Conservation (phyloP, 2,888 invertebrate species). For the Bellardia pandia region DNA sequence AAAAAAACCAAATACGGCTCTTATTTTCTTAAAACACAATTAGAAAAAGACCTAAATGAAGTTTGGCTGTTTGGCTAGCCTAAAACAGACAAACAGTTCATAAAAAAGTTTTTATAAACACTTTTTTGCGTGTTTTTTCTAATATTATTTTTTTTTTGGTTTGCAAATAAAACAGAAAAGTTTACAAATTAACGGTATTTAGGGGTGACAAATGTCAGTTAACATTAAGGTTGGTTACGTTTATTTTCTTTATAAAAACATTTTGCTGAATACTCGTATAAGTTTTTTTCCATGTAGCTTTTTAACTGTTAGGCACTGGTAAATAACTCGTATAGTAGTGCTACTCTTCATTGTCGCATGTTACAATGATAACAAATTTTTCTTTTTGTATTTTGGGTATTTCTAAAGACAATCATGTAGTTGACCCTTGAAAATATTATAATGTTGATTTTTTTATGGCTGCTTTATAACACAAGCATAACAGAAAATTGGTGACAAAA, state of each 20-base stretch:
- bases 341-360: slow-evolving; percentile 19
- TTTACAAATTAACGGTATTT: slow-evolving; percentile 72
- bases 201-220: slow-evolving; percentile 70
- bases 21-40: slow-evolving; percentile 50
- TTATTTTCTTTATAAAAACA: not conserved
- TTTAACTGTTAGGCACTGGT: not conserved
- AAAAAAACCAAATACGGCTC: slow-evolving; percentile 30
- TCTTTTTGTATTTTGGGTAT: not conserved
- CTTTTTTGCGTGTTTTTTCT: not conserved
- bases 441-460: not conserved
- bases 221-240: slow-evolving; percentile 61
- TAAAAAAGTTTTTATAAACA: slow-evolving; percentile 12
- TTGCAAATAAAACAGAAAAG: slow-evolving; percentile 68
- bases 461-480: not conserved
- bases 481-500: slow-evolving; percentile 19
- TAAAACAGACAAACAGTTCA: slow-evolving; percentile 9
- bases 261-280: not conserved
- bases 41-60: slow-evolving; percentile 4
- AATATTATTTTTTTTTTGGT: not conserved
- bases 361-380: slow-evolving; percentile 47
- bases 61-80: slow-evolving; percentile 10
- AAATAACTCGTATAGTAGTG: not conserved
- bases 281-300: not conserved
- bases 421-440: slow-evolving; percentile 57
- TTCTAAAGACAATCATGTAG: slow-evolving; percentile 43